A percentile compares a stretch with the other conserved stretches of the same genome.
Evolutionary conservation across 2,113 vertebrate genomes (phyloP).

Genomic region (Nibea coibor): DNA sequence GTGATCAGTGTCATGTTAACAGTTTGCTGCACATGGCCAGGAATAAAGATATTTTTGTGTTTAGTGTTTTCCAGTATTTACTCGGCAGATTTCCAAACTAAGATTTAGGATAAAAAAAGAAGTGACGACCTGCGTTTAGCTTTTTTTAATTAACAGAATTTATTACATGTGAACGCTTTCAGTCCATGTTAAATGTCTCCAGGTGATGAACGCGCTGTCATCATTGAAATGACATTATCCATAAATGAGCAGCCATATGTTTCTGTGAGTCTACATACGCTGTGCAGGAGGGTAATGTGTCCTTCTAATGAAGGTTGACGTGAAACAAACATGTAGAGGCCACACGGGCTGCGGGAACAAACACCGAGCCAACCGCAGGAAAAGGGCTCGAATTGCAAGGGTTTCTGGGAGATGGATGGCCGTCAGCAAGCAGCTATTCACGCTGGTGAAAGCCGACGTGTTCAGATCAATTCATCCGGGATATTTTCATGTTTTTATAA

Average conservation of each 20-base stretch:
- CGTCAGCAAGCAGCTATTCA: background rate
- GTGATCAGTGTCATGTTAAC: too few relatives aligned
- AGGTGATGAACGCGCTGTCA: conserved; percentile 17
- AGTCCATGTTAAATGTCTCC: background rate
- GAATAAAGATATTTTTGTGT: background rate
- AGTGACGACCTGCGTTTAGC: too few relatives aligned
- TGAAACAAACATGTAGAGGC: background rate
- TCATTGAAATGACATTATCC: conserved; percentile 37
- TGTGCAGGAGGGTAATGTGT: conserved; percentile 2
- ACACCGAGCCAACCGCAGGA: background rate
- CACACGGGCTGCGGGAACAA: background rate
- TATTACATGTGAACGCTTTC: background rate
- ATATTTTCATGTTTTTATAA: background rate
- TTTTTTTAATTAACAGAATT: too few relatives aligned
- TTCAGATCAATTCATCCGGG: background rate
- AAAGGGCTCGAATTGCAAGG: background rate
- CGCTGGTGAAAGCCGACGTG: background rate
- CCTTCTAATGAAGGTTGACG: conserved; percentile 29
- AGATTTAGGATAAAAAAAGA: background rate
- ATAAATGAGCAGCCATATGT: conserved; percentile 46
- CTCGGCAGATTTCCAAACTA: background rate
- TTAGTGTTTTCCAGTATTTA: background rate
- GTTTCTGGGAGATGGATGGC: background rate
- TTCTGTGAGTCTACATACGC: background rate
- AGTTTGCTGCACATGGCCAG: background rate